Evolutionary conservation across 64 coral and sea anemone species (phyloP).

Genomic region (Astreopora myriophthalma): DNA sequence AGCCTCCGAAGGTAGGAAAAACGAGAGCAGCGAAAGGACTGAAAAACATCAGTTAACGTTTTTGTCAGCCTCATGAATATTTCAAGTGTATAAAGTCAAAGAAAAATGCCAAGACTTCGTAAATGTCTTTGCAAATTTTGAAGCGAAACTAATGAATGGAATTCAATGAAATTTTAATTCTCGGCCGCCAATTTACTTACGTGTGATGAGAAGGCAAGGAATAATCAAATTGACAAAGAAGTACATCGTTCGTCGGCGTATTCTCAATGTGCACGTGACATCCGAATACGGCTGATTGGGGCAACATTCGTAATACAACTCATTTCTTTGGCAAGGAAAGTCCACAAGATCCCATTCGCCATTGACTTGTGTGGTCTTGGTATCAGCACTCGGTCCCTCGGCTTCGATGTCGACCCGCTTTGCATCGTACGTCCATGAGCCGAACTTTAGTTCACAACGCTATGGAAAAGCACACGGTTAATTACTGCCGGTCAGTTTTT

Average conservation of each 20-base stretch:
- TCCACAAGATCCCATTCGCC: slow-evolving; percentile 91
- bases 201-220: slow-evolving; percentile 94
- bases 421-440: slow-evolving; percentile 97
- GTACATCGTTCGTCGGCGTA: slow-evolving; percentile 88
- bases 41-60: background rate
- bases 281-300: slow-evolving; percentile 77
- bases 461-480: background rate
- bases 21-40: slow-evolving; percentile 85
- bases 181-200: background rate
- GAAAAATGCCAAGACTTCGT: too few relatives aligned
- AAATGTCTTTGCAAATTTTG: too few relatives aligned
- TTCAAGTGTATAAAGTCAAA: too few relatives aligned
- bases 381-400: slow-evolving; percentile 42
- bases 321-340: slow-evolving; percentile 80
- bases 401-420: slow-evolving; percentile 75
- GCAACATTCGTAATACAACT: slow-evolving; percentile 78
- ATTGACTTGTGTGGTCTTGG: slow-evolving; percentile 74
- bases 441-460: slow-evolving; percentile 87
- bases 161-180: background rate
- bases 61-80: too few relatives aligned
- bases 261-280: slow-evolving; percentile 85
- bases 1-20: slow-evolving; percentile 87
- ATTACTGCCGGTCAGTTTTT: too few relatives aligned
- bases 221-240: slow-evolving; percentile 94
- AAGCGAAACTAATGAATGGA: too few relatives aligned